Evolutionary conservation across 2,113 vertebrate genomes (phyloP).

Genomic region (Poicephalus meyeri): DNA sequence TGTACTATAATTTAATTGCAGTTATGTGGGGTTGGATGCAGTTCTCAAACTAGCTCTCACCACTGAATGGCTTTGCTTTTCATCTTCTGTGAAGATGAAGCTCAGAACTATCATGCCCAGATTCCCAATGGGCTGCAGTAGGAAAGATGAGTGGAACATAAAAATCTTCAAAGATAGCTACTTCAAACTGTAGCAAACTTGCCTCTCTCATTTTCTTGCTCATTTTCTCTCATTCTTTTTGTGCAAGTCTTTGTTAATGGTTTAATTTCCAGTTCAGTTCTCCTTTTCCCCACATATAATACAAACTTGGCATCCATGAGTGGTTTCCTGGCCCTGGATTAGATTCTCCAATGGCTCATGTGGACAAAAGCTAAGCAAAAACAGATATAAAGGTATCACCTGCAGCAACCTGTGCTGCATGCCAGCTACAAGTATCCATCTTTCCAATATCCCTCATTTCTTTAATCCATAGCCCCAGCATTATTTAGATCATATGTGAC

Average conservation of each 20-base stretch:
- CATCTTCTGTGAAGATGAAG: background rate
- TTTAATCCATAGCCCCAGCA: background rate
- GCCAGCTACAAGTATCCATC: background rate
- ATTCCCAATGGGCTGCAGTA: background rate
- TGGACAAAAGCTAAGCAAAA: background rate
- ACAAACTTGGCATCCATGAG: background rate
- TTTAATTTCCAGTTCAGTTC: background rate
- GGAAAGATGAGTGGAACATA: background rate
- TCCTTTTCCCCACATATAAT: background rate
- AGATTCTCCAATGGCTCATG: background rate
- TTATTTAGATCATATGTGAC: rapidly evolving
- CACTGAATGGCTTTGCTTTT: slow-evolving; percentile 14
- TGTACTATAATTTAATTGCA: background rate
- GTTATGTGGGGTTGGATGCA: background rate
- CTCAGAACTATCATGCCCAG: background rate
- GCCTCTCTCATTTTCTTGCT: background rate
- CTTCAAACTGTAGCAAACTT: background rate
- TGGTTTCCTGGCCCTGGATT: background rate
- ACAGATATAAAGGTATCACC: background rate
- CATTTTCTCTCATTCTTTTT: background rate
- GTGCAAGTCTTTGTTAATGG: background rate
- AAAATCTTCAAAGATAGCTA: background rate
- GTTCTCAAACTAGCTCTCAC: background rate
- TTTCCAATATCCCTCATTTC: background rate
- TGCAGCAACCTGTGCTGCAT: background rate